phyloP scores from a whole-genome alignment of 2,888 invertebrate genomes.

The Eustalomyia histrio region DNA sequence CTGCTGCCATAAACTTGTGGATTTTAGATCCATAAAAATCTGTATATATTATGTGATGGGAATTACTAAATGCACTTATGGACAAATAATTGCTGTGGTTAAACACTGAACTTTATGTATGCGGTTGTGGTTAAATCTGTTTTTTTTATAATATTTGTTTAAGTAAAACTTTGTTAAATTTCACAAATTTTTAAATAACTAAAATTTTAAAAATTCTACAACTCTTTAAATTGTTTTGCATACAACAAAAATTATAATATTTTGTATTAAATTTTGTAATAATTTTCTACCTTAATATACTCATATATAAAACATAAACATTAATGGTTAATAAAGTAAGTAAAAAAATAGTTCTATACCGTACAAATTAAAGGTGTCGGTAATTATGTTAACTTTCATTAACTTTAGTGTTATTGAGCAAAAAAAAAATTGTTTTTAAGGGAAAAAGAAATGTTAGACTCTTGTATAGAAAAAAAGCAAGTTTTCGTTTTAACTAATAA shows the following conservation, averaged over 20 bases:
- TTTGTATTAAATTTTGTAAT: background rate
- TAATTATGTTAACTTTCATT: slow-evolving; percentile 14
- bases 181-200: background rate
- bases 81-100: slow-evolving; percentile 12
- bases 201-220: no score
- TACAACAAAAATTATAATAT: no score
- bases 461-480: no score
- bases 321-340: slow-evolving; percentile 1
- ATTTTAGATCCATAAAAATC: background rate
- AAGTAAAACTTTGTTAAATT: background rate
- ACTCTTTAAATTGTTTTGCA: no score
- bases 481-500: no score
- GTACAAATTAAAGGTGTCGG: background rate
- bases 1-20: background rate
- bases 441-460: background rate
- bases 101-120: background rate
- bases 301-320: background rate
- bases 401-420: slow-evolving; percentile 10
- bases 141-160: background rate
- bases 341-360: background rate
- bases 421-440: background rate
- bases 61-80: slow-evolving; percentile 18
- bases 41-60: slow-evolving; percentile 1
- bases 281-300: background rate
- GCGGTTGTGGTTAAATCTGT: background rate